Evolutionary conservation across 2,888 invertebrate genomes (phyloP).

Genomic region (Thera obeliscata): DNA sequence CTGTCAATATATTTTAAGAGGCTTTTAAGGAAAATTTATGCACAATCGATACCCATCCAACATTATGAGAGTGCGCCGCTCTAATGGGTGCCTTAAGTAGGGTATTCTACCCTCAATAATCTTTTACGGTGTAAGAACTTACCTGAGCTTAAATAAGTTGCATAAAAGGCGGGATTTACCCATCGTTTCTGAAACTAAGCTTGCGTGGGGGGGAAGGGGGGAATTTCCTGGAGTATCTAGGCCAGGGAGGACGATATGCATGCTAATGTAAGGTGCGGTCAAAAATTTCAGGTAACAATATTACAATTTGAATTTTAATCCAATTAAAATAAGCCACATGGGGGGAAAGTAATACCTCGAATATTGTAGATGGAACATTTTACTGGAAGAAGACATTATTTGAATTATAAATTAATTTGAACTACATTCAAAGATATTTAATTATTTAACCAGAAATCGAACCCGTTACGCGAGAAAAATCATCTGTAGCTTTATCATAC

Average conservation of each 20-base stretch:
- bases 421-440: too few species aligned
- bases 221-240: constrained; percentile 12
- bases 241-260: constrained; percentile 10
- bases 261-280: constrained; percentile 7
- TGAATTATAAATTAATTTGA: too few species aligned
- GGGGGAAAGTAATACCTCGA: too few species aligned
- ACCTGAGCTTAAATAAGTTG: constrained; percentile 41
- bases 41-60: constrained; percentile 27
- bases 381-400: too few species aligned
- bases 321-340: too few species aligned
- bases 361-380: too few species aligned
- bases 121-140: constrained; percentile 38
- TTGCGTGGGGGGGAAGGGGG: not conserved
- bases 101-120: constrained; percentile 40
- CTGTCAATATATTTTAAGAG: constrained; percentile 17
- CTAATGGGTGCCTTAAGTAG: constrained; percentile 28
- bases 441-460: too few species aligned
- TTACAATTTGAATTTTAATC: too few species aligned
- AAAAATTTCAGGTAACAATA: not conserved
- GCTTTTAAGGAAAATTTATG: constrained; percentile 26
- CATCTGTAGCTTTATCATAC: too few species aligned
- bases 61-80: constrained; percentile 16
- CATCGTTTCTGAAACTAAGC: constrained; percentile 30
- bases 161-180: constrained; percentile 37
- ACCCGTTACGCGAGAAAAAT: too few species aligned